Percentiles rank a stretch among this genome's conserved stretches.
Evolutionary conservation across 2,888 invertebrate species (phyloP).

Genomic region (Ectemnius cavifrons): DNA sequence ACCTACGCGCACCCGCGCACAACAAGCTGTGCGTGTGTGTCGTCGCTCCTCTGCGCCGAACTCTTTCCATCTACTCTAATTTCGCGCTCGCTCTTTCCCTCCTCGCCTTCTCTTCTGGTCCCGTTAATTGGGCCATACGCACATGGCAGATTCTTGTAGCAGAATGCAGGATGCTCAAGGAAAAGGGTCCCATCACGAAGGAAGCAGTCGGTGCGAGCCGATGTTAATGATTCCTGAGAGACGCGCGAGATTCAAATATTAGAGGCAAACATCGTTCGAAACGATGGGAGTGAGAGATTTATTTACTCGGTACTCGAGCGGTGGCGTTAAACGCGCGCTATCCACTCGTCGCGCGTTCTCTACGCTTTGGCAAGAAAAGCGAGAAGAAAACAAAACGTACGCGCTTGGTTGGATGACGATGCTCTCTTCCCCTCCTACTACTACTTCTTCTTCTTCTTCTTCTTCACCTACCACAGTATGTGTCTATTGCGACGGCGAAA

Average conservation of each 20-base stretch:
- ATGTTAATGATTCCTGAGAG: slow-evolving; percentile 36
- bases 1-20: slow-evolving; percentile 5
- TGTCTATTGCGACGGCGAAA: slow-evolving; percentile 38
- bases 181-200: no score
- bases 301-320: slow-evolving; percentile 56
- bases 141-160: no score
- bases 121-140: neutral
- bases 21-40: slow-evolving; percentile 6
- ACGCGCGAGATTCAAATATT: slow-evolving; percentile 60
- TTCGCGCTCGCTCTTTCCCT: neutral
- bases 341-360: slow-evolving; percentile 53
- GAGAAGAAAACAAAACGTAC: slow-evolving; percentile 32
- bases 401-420: slow-evolving; percentile 9
- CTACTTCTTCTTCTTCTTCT: no score
- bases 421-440: neutral
- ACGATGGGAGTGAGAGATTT: slow-evolving; percentile 49
- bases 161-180: no score
- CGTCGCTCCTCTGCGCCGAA: slow-evolving; percentile 4
- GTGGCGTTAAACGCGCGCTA: slow-evolving; percentile 51
- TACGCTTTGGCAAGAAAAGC: slow-evolving; percentile 23
- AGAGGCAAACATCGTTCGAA: slow-evolving; percentile 50
- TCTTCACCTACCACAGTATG: no score
- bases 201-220: neutral
- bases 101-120: neutral
- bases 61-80: neutral